Evolutionary conservation across 2,888 invertebrate genomes (phyloP).

Genomic region (Panzeria rudis): DNA sequence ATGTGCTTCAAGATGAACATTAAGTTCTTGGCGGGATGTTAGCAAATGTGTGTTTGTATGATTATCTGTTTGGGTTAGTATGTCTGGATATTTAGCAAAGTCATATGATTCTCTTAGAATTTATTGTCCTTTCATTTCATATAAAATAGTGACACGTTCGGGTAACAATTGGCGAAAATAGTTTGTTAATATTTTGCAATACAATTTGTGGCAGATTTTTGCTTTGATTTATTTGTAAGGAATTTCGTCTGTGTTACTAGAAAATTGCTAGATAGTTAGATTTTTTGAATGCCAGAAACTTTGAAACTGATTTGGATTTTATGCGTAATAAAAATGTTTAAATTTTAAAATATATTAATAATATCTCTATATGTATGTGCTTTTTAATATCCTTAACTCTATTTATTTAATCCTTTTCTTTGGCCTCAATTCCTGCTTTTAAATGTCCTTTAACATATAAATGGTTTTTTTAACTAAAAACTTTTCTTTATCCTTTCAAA

Average conservation of each 20-base stretch:
- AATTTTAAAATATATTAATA: no score
- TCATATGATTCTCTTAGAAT: slow-evolving; percentile 2
- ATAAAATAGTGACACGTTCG: slow-evolving; percentile 43
- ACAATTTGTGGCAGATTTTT: slow-evolving; percentile 19
- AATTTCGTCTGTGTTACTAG: neutral
- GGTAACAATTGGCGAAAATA: slow-evolving; percentile 64
- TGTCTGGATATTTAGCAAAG: neutral
- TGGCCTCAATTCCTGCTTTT: neutral
- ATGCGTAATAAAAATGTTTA: no score
- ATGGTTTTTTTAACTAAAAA: neutral
- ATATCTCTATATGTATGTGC: no score
- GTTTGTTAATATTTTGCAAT: slow-evolving; percentile 59
- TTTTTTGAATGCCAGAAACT: no score
- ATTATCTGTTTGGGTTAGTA: neutral
- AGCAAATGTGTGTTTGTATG: neutral
- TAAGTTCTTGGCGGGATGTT: slow-evolving; percentile 10
- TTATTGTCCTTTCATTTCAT: slow-evolving; percentile 26
- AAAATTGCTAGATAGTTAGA: no score
- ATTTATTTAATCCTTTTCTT: neutral
- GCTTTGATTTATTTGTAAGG: neutral
- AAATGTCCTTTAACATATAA: neutral
- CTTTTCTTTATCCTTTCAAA: neutral
- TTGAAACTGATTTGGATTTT: neutral
- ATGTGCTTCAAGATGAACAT: slow-evolving; percentile 9
- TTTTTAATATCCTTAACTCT: no score